Evolutionary conservation across 2,113 vertebrate species (phyloP), one percentile per base, ranked within the genome.

Genomic region (Eublepharis macularius): DNA sequence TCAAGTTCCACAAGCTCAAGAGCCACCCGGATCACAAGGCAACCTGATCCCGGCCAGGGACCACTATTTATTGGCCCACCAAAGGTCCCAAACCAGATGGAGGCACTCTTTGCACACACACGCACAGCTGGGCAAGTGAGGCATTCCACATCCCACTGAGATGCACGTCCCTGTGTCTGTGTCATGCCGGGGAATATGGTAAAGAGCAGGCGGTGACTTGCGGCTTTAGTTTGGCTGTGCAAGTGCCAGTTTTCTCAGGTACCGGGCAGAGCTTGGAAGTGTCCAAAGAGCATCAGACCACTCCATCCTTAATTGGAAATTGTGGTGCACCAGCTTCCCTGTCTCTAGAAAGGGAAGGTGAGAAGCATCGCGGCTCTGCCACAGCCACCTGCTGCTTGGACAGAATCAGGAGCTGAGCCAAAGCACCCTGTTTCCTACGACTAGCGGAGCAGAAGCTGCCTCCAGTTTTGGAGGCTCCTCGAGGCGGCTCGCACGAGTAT

Each of bases 1-100:
- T 99, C 65, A 98, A 98, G 85, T 98, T 98, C 92, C 98, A 99
- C 94, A 97, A 97, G 76, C 96, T 98, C 19, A 98, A 99, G 94
- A 98, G 98, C 91, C 98, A 98, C 91, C 98, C 98, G 0, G 98
- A 98, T 75, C 97, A 97, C 85, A 97, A 97, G 89, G 83, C 95
- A 0, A 79, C 94, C 73, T 98, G 96, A 98, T 29, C 45, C 16
- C 29, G 26, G 26, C 19, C 34, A 21, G 3, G n/a, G 51, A 60
- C 39, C 1, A 49, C 81, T 94, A 94, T 93, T 94, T 94, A 93
- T 94, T 93, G 8, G 19, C 88, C 73, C 47, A 1, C 65, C 76
- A 17, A 76, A 82, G 91, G 81, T 43, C 21, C 70, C n/a, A 21
- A 24, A 21, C n/a, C 26, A 14, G 11, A 4, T 3, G 21, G 24